Percentiles rank a stretch among this genome's conserved stretches.
Evolutionary conservation across 2,113 vertebrate species (phyloP).

Genomic region (Epinephelus moara): DNA sequence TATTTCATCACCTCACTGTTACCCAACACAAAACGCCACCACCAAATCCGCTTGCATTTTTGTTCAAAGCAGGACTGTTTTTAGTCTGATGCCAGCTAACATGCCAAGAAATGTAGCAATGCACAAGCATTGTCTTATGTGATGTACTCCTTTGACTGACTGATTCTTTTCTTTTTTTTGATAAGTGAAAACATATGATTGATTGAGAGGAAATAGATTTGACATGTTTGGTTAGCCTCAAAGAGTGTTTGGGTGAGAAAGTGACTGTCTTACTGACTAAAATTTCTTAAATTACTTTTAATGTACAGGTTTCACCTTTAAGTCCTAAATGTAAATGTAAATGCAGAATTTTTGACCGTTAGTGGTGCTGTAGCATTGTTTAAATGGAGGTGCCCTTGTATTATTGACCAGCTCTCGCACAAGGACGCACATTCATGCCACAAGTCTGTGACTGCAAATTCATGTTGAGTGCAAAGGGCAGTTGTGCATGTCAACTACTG

Average conservation of each 20-base stretch:
- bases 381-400: neutral
- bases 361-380: no score
- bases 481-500: neutral
- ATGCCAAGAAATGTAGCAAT: neutral
- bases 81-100: neutral
- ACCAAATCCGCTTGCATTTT: no score
- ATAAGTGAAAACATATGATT: no score
- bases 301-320: no score
- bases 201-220: no score
- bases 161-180: no score
- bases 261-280: no score
- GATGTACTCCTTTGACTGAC: no score
- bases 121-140: neutral
- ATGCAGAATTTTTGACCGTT: neutral
- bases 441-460: neutral
- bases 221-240: neutral
- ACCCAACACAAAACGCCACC: no score
- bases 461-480: neutral
- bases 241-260: no score
- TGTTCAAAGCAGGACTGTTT: no score
- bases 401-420: neutral
- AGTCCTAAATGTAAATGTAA: neutral
- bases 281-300: no score
- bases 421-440: neutral
- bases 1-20: neutral